phyloP scores from a whole-genome alignment of 2,797 vertebrate species.

The Acrossocheilus wenchowensis region DNA sequence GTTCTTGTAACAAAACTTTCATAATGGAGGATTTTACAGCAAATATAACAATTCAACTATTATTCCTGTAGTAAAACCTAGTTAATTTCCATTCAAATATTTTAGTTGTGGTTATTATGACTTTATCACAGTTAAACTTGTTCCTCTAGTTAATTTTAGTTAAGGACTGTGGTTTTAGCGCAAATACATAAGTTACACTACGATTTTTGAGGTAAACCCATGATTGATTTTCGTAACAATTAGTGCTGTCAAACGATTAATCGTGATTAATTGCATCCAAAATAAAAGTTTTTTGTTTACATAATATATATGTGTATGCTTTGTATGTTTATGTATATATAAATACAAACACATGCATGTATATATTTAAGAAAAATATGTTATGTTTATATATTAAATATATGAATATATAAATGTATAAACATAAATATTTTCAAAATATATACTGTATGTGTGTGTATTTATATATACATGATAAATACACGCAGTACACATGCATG shows the following conservation, averaged over 20 bases:
- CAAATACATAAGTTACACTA: neutral
- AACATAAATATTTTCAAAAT: neutral
- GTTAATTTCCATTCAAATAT: neutral
- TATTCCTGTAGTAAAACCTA: neutral
- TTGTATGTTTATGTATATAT: too few relatives aligned
- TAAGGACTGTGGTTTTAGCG: neutral
- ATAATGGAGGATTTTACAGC: neutral
- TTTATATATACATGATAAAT: neutral
- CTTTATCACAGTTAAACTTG: neutral
- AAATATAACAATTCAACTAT: neutral
- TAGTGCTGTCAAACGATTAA: neutral
- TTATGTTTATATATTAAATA: neutral
- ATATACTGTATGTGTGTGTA: neutral
- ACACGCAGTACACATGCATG: neutral
- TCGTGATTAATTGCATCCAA: too few relatives aligned
- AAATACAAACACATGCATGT: neutral
- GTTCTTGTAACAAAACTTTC: neutral
- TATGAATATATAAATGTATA: neutral
- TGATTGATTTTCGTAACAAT: neutral
- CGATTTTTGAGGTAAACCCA: neutral
- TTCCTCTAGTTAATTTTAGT: neutral
- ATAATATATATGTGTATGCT: neutral
- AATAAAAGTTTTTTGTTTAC: neutral
- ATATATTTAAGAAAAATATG: neutral
- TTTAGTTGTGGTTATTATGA: neutral